Evolutionary conservation across 2,113 vertebrate species (phyloP).

Genomic region (Phrynosoma platyrhinos): DNA sequence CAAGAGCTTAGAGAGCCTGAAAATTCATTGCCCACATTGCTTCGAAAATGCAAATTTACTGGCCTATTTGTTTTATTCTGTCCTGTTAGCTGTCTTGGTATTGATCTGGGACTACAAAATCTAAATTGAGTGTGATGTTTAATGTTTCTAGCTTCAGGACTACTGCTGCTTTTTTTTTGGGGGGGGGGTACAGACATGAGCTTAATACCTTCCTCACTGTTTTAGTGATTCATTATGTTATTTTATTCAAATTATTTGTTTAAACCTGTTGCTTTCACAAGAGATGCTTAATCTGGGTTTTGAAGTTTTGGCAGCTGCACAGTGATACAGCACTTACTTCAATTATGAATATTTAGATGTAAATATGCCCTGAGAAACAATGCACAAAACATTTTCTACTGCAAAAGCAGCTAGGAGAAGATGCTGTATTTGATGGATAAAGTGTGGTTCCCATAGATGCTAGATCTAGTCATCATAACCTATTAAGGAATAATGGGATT

Average conservation of each 20-base stretch:
- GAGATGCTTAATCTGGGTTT: background rate
- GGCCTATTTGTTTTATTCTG: no score
- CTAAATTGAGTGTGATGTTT: no score
- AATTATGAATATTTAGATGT: background rate
- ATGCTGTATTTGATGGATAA: background rate
- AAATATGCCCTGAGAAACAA: background rate
- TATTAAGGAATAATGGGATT: no score
- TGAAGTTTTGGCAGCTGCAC: background rate
- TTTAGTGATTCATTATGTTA: background rate
- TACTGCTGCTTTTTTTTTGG: no score
- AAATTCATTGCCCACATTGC: no score
- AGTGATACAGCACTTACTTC: background rate
- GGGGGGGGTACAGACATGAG: background rate
- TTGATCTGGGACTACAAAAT: no score
- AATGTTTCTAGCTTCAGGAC: no score
- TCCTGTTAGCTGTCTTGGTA: no score
- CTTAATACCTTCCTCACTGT: background rate
- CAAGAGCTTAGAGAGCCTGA: no score
- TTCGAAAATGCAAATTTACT: no score
- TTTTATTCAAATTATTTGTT: background rate
- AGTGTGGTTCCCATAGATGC: no score
- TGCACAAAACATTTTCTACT: background rate
- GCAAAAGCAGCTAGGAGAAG: background rate
- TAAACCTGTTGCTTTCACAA: background rate
- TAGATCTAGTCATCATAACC: no score